phyloP scores from a whole-genome alignment of 2,113 vertebrate genomes.

The Catagonus wagneri region DNA sequence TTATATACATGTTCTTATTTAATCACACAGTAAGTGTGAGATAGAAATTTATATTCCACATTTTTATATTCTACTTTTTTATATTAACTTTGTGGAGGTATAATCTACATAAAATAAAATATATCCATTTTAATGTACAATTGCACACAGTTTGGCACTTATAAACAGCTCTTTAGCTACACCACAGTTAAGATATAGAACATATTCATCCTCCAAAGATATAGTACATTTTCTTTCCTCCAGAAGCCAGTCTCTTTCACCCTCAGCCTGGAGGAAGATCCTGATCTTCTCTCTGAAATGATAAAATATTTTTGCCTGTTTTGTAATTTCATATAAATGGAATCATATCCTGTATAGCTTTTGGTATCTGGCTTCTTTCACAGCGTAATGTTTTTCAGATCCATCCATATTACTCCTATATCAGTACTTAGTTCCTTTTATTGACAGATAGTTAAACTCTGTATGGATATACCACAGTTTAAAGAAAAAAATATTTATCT shows the following conservation, averaged over 20 bases:
- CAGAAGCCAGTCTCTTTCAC: background rate
- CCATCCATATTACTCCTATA: background rate
- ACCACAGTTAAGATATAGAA: background rate
- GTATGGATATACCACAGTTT: background rate
- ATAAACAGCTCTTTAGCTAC: background rate
- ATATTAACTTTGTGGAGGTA: constrained; percentile 30
- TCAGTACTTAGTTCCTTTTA: constrained; percentile 25
- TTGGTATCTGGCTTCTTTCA: background rate
- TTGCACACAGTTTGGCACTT: background rate
- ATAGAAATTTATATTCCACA: constrained; percentile 21
- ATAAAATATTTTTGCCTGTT: background rate
- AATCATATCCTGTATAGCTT: background rate
- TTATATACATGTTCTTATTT: constrained; percentile 37
- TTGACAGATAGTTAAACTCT: background rate
- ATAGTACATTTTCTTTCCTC: background rate
- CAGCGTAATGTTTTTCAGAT: constrained; percentile 20
- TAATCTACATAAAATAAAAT: constrained; percentile 50
- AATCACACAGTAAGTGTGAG: background rate
- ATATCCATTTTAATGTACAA: background rate
- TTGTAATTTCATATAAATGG: constrained; percentile 44
- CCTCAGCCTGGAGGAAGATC: background rate
- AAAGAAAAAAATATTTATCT: background rate
- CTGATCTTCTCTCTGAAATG: background rate
- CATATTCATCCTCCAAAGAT: background rate
- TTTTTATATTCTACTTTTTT: constrained; percentile 31